phyloP scores from a whole-genome alignment of 2,888 invertebrate species.

The Lasioglossum zephyrum region DNA sequence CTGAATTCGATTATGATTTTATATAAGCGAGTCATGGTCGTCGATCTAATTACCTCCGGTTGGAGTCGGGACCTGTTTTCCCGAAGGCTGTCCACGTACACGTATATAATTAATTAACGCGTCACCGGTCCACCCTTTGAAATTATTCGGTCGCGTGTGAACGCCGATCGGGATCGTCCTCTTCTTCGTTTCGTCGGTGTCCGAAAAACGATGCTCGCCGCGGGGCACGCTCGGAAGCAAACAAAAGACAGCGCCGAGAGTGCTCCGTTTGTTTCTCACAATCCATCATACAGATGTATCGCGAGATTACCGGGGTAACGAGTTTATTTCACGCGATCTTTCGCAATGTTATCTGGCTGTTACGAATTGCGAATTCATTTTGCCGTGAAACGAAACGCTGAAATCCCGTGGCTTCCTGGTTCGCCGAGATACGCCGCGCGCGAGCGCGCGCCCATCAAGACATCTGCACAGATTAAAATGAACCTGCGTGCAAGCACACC shows the following conservation, averaged over 20 bases:
- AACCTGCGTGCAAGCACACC: not conserved
- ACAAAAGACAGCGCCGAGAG: constrained; percentile 1
- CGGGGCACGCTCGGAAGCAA: not conserved
- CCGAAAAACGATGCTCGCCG: constrained; percentile 2
- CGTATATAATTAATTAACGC: constrained; percentile 54
- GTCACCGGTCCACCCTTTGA: constrained; percentile 18
- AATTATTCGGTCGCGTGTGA: constrained; percentile 50
- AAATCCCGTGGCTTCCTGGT: constrained; percentile 8
- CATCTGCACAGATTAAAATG: constrained; percentile 7
- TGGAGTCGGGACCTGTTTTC: constrained; percentile 15
- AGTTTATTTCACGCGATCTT: constrained; percentile 29
- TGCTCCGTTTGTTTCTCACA: not conserved
- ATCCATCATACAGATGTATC: constrained; percentile 23
- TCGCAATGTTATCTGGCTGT: constrained; percentile 10
- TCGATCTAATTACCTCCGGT: constrained; percentile 57
- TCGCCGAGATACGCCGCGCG: not conserved
- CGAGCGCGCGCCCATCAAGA: not conserved
- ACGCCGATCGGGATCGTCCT: constrained; percentile 14
- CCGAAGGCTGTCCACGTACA: constrained; percentile 16
- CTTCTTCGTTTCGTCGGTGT: not conserved
- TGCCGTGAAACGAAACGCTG: constrained; percentile 13
- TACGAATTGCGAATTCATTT: constrained; percentile 27
- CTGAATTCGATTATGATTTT: constrained; percentile 22
- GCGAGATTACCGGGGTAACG: constrained; percentile 14
- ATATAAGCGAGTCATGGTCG: constrained; percentile 36